Conservation (phyloP, 1,140 invertebrate genomes). For the Diorhabda sublineata region DNA sequence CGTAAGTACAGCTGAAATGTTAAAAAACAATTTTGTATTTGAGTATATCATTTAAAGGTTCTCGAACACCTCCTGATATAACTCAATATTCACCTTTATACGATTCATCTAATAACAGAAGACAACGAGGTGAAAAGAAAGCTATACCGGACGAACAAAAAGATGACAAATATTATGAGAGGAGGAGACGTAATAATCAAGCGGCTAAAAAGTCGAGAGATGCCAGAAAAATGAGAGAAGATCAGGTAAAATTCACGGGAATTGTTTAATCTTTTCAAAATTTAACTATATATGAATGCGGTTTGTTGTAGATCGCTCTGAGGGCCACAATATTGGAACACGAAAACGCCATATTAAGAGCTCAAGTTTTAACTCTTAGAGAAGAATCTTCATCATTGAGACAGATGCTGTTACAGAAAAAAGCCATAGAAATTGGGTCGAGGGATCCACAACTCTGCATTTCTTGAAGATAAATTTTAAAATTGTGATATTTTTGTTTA, state of each 20-base stretch:
- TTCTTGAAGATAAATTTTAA: not conserved
- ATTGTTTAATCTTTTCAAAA: not conserved
- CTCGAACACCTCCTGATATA: slow-evolving; percentile 13
- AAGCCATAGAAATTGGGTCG: slow-evolving; percentile 34
- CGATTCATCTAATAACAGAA: slow-evolving; percentile 34
- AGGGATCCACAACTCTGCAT: slow-evolving; percentile 22
- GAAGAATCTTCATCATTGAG: slow-evolving; percentile 73
- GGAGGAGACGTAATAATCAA: slow-evolving; percentile 80
- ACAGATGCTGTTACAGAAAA: slow-evolving; percentile 54
- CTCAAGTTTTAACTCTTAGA: slow-evolving; percentile 72
- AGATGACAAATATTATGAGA: slow-evolving; percentile 85
- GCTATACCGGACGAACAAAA: slow-evolving; percentile 83
- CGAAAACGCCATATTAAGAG: slow-evolving; percentile 78
- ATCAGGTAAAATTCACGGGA: slow-evolving; percentile 58
- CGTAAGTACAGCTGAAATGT: slow-evolving; percentile 11
- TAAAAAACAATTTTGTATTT: not conserved
- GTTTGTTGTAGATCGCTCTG: slow-evolving; percentile 64
- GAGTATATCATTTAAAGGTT: slow-evolving; percentile 11
- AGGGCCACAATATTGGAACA: slow-evolving; percentile 76
- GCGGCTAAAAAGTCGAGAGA: slow-evolving; percentile 89
- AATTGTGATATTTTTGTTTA: slow-evolving; percentile 3
- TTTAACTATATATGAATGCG: not conserved
- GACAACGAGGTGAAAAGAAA: slow-evolving; percentile 77
- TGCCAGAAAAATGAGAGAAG: slow-evolving; percentile 77
- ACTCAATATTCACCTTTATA: slow-evolving; percentile 16